phyloP scores from a whole-genome alignment of 2,888 invertebrate species.

The Trissoscelio sp. region DNA sequence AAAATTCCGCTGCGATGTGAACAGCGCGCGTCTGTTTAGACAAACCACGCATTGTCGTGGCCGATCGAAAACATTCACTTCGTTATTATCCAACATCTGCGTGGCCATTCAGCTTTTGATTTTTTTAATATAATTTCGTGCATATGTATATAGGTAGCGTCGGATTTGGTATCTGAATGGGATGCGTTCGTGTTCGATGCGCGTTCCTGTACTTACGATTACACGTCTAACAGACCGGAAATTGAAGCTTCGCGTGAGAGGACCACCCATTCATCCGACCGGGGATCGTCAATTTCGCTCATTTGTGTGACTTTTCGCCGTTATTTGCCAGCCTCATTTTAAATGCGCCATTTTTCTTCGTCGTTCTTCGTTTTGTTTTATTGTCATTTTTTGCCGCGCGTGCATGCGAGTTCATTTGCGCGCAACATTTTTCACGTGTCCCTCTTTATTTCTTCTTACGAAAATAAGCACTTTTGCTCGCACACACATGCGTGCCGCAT shows the following conservation, averaged over 20 bases:
- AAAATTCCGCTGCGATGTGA: neutral
- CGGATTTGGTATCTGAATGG: slow-evolving; percentile 64
- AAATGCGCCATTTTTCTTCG: neutral
- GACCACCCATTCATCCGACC: slow-evolving; percentile 60
- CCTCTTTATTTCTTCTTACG: neutral
- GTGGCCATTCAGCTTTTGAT: slow-evolving; percentile 61
- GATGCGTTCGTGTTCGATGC: slow-evolving; percentile 49
- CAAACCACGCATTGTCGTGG: slow-evolving; percentile 32
- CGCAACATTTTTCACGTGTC: neutral
- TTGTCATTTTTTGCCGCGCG: neutral
- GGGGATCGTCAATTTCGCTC: slow-evolving; percentile 45
- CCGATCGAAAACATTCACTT: slow-evolving; percentile 35
- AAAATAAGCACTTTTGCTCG: slow-evolving; percentile 11
- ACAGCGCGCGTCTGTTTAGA: neutral
- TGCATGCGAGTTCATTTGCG: neutral
- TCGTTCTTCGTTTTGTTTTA: neutral
- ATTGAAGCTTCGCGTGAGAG: slow-evolving; percentile 66
- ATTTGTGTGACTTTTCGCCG: slow-evolving; percentile 53
- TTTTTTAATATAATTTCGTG: slow-evolving; percentile 62
- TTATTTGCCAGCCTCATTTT: slow-evolving; percentile 51
- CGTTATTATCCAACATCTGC: slow-evolving; percentile 59
- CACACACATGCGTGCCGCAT: slow-evolving; percentile 20
- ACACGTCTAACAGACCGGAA: slow-evolving; percentile 66
- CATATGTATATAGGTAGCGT: slow-evolving; percentile 15
- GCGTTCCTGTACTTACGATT: slow-evolving; percentile 34